Base-by-base conservation (phyloP, 2,113 vertebrate genomes). In the Arvicanthis niloticus region DNA sequence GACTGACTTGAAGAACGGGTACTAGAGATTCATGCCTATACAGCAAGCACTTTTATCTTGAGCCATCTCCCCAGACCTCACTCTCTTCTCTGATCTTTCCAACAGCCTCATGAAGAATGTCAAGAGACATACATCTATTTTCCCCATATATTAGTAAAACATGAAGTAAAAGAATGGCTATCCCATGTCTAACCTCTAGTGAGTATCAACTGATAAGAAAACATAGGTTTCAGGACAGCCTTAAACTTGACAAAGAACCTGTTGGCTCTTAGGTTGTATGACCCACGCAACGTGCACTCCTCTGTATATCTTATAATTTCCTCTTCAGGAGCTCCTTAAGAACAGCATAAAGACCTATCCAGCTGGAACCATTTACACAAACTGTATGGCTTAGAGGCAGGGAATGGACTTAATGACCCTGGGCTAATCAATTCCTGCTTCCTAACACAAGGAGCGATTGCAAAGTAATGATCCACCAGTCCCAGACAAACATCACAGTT, bases 361-460 rank as follows among this genome's bases (percentile, higher is more conserved):
- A 98, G 97, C 97, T 98, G 97, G 97, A 98, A 98, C 92, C 97
- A 93, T 98, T 98, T 98, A 98, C 75, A 96, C 96, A 89, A 97
- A 98, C 97, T 97, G 97, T 97, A 98, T 82, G 75, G 96, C 96
- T 96, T 97, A 75, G 96, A 97, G 96, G 96, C 97, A 97, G 88
- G 97, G 97, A 96, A 97, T 97, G 97, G 97, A 97, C 97, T 97
- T 97, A 97, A 97, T 97, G 98, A 97, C 97, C 97, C 97, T 96
- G 94, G 94, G 95, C 96, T 97, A 97, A 97, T 97, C 97, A 97
- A 98, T 97, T 97, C 97, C 96, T 97, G 96, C 96, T 98, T 97
- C 98, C 97, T 97, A 96, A 97, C 97, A 98, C 97, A 97, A 95
- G 95, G 97, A 98, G 97, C 97, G 97, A 98, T 98, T 97, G 97